Base-by-base conservation (phyloP, 2,113 vertebrate genomes). In the Chlorodrepanis virens region DNA sequence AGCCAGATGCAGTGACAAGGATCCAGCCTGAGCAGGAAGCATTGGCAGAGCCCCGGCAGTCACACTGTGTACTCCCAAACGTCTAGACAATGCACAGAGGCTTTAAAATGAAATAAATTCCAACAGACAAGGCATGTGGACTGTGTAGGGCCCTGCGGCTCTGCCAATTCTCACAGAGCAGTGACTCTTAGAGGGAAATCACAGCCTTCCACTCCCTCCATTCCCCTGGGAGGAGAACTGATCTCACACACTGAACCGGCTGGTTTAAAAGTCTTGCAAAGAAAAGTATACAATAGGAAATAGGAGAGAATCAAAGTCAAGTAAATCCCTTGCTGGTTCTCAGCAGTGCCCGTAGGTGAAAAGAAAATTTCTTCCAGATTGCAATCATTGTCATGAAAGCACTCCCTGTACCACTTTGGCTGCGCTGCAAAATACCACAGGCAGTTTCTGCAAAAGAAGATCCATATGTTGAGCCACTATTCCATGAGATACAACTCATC, bases 321-420 rank as follows among this genome's bases (percentile, higher is more conserved):
- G 57, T 45, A 93, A 95, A 89, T 82, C 86, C 71, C 68, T 93
- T 59, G 68, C 39, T 89, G 78, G 57, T 79, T 88, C 86, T 86
- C 89, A 86, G 91, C 86, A 86, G 71, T 92, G 88, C 85, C 92
- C 12, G 28, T 77, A 95, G 94, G 96, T 97, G 94, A 93, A 97
- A 90, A 84, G 83, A 77, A 93, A 96, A 96, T 92, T 67, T 71
- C 92, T 97, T 95, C 94, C 96, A 93, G 31, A 93, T 96, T 96
- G 93, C 76, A 95, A 57, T 70, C 35, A 18, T 23, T 63, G 89
- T 63, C 81, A 39, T 70, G 86, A 92, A 93, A 95, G 64, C 49
- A 17, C 63, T 96, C 70, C 17, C 56, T 85, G 69, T 91, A 82
- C 86, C 79, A 50, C 69, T 44, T 20, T 83, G 93, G 92, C 89